Conservation (phyloP, 2,113 vertebrate species). For the Entomyzon cyanotis region DNA sequence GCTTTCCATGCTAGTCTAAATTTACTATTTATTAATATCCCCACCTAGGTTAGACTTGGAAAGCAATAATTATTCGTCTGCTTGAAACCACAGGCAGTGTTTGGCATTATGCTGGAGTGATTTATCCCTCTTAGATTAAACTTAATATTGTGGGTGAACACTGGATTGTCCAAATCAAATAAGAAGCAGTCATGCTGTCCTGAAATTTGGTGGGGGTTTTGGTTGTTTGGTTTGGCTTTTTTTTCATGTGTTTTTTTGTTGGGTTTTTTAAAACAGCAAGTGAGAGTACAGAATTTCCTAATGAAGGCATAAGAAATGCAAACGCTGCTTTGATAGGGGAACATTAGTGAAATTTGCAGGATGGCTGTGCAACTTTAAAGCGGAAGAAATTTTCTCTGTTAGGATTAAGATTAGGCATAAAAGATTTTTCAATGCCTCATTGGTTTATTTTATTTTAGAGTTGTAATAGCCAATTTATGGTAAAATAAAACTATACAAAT, state of each 20-base stretch:
- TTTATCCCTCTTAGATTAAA: conserved; percentile 1
- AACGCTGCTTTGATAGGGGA: background rate
- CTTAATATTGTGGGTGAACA: background rate
- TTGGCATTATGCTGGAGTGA: background rate
- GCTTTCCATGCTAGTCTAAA: background rate
- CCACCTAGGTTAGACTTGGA: background rate
- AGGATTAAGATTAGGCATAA: background rate
- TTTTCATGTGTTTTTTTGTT: background rate
- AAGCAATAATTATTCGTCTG: background rate
- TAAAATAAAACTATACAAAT: background rate
- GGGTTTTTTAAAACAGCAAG: background rate
- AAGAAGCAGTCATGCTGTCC: background rate
- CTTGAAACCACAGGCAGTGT: background rate
- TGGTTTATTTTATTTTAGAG: background rate
- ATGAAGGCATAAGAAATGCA: background rate
- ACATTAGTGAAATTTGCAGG: background rate
- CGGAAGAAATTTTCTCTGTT: background rate
- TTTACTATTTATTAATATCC: background rate
- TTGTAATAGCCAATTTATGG: background rate
- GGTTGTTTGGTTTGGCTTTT: background rate
- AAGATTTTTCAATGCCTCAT: background rate
- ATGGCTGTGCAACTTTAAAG: background rate
- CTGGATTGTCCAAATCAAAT: background rate
- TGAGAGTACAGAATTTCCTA: background rate
- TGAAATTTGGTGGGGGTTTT: background rate